Evolutionary conservation across 1,140 invertebrate species (phyloP).

Genomic region (Cydia strobilella): DNA sequence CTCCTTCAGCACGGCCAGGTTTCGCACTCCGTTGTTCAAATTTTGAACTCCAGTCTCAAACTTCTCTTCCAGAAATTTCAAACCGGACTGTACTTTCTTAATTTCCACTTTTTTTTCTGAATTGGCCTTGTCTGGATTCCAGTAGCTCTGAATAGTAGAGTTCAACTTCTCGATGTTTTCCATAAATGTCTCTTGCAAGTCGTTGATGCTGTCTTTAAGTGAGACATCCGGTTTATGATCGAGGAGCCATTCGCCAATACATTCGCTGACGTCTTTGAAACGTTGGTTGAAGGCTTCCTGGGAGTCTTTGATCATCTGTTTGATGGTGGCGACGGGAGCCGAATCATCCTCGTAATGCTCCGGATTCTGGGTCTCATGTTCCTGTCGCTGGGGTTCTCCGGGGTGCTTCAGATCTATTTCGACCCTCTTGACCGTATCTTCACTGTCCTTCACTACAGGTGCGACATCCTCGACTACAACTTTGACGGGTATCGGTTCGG

Average conservation of each 20-base stretch:
- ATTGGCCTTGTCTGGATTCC: slow-evolving; percentile 39
- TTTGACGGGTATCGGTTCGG: slow-evolving; percentile 53
- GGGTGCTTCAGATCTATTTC: slow-evolving; percentile 63
- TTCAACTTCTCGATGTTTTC: slow-evolving; percentile 57
- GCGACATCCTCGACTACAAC: slow-evolving; percentile 49
- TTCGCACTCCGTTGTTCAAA: slow-evolving; percentile 57
- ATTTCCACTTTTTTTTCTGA: slow-evolving; percentile 35
- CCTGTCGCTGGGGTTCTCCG: slow-evolving; percentile 63
- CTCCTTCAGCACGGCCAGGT: slow-evolving; percentile 55
- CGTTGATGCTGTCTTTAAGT: slow-evolving; percentile 54
- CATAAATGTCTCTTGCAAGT: slow-evolving; percentile 51
- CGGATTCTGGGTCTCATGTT: slow-evolving; percentile 71
- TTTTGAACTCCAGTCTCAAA: slow-evolving; percentile 55
- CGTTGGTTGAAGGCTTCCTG: slow-evolving; percentile 54
- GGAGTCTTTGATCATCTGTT: slow-evolving; percentile 53
- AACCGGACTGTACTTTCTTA: slow-evolving; percentile 44
- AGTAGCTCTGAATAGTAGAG: slow-evolving; percentile 50
- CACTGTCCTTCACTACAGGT: slow-evolving; percentile 41
- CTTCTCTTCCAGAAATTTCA: slow-evolving; percentile 55
- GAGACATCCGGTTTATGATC: slow-evolving; percentile 53
- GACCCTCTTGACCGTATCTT: slow-evolving; percentile 47
- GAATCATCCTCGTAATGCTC: slow-evolving; percentile 52
- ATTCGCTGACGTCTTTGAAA: slow-evolving; percentile 52
- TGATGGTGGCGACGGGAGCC: slow-evolving; percentile 47
- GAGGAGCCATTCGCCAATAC: slow-evolving; percentile 52